Evolutionary conservation across 2,888 invertebrate species (phyloP).

Genomic region (Eupelmus urozonus): DNA sequence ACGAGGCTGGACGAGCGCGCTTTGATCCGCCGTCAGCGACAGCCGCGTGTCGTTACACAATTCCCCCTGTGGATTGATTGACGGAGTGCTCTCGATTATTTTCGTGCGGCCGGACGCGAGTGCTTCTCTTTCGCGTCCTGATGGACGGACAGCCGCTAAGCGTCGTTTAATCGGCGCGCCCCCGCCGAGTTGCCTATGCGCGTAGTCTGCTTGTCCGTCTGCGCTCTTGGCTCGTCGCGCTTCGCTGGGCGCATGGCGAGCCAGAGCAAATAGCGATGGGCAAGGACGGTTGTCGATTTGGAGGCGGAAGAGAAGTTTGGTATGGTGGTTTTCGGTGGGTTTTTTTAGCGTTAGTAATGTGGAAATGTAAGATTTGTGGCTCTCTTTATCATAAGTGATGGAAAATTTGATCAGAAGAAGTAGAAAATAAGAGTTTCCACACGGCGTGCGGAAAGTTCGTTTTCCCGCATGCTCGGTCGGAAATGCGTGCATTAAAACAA

Average conservation of each 20-base stretch:
- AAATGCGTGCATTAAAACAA: no score
- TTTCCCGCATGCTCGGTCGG: no score
- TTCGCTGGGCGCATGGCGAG: no score
- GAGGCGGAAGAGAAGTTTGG: not conserved
- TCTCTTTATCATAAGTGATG: no score
- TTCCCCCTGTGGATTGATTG: constrained; percentile 64
- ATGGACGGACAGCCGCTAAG: constrained; percentile 34
- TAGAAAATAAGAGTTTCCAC: no score
- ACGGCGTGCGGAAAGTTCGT: no score
- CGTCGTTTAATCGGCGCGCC: constrained; percentile 51
- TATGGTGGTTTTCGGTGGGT: not conserved
- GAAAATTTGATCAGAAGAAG: no score
- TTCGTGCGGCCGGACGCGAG: constrained; percentile 39
- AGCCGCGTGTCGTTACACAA: constrained; percentile 63
- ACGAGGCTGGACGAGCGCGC: constrained; percentile 15
- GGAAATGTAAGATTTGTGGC: no score
- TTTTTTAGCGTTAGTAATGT: not conserved
- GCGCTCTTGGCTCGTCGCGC: no score
- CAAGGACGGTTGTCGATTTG: constrained; percentile 6
- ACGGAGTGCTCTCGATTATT: constrained; percentile 70
- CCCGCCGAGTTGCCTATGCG: not conserved
- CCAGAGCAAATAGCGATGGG: no score
- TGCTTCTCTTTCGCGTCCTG: not conserved
- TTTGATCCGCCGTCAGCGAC: constrained; percentile 67
- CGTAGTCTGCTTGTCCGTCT: no score